phyloP scores from a whole-genome alignment of 1,140 invertebrate species.

The Chionoecetes opilio region DNA sequence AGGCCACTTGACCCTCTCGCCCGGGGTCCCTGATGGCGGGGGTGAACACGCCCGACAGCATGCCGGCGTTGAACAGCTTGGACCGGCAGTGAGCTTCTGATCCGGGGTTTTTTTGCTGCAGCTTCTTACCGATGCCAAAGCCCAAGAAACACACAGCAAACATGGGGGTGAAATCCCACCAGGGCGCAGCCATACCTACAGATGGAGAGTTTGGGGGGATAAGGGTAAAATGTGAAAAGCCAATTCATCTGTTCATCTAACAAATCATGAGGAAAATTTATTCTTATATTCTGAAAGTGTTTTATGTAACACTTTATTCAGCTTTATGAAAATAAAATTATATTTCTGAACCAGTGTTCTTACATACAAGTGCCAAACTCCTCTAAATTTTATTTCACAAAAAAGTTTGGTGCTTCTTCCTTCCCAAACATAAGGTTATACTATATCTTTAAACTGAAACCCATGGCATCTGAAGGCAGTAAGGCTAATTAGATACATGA shows the following conservation, averaged over 20 bases:
- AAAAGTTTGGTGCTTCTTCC: too few species aligned
- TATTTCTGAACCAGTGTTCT: too few species aligned
- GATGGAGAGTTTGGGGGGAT: background rate
- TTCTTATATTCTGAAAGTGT: too few species aligned
- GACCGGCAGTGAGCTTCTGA: constrained; percentile 88
- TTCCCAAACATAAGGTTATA: too few species aligned
- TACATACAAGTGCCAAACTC: too few species aligned
- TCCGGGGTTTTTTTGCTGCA: constrained; percentile 86
- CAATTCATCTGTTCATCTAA: background rate
- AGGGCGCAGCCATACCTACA: constrained; percentile 88
- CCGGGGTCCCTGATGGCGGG: constrained; percentile 99
- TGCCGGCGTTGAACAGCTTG: constrained; percentile 96
- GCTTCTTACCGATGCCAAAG: constrained; percentile 95
- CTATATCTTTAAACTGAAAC: too few species aligned
- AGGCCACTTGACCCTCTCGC: constrained; percentile 99
- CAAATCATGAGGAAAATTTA: too few species aligned
- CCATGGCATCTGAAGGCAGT: too few species aligned
- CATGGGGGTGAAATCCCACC: constrained; percentile 87
- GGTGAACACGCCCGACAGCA: constrained; percentile 89
- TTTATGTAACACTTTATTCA: too few species aligned
- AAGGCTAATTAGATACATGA: too few species aligned
- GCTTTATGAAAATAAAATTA: too few species aligned
- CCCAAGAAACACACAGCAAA: constrained; percentile 97
- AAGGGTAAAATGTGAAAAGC: background rate
- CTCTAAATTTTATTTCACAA: too few species aligned